Base-by-base conservation (phyloP, 2,888 invertebrate species). In the Meliscaeva auricollis region DNA sequence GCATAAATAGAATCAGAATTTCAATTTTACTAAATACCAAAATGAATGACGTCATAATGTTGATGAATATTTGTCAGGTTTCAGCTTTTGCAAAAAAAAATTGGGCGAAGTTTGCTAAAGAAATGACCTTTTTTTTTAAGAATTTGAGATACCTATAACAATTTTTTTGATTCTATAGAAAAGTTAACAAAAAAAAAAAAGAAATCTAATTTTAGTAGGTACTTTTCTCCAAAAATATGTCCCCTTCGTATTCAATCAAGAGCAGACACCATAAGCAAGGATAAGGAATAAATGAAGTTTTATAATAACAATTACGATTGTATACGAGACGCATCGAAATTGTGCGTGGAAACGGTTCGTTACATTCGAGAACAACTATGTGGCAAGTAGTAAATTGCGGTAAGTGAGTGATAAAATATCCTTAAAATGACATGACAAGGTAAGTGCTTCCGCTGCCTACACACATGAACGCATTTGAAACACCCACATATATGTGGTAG, bases 341-440 rank as follows among this genome's bases (percentile, higher is more conserved):
- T 64, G 70, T 80, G 73, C 69, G 76, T 80, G 85, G 81, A 38
- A 73, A 85, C 22, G 81, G 85, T 81, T 81, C 81, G 81, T 85
- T 85, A 85, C 84, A 68, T 66, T 79, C 38, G 44, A 58, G 60
- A 48, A 73, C 68, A 77, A 76, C 76, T 80, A 66, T 81, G 80
- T 80, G 76, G 76, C 62, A 72, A 66, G 76, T 68, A 70, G 81
- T 85, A 81, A 85, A 85, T 85, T 85, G 81, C 56, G 81, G 85
- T 81, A 85, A 85, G 81, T 81, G 85, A 85, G 85, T 85, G 85
- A 76, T 85, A 85, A 85, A 85, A 81, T 81, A 81, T 85, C 85
- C 85, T 85, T 81, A 85, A 80, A 85, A 76, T 85, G 81, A 81
- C 77, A 77, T 85, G 81, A 72, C 76, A 85, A 85, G 81, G 85